Conservation (phyloP, 2,797 vertebrate species). For the Cyclura pinguis region DNA sequence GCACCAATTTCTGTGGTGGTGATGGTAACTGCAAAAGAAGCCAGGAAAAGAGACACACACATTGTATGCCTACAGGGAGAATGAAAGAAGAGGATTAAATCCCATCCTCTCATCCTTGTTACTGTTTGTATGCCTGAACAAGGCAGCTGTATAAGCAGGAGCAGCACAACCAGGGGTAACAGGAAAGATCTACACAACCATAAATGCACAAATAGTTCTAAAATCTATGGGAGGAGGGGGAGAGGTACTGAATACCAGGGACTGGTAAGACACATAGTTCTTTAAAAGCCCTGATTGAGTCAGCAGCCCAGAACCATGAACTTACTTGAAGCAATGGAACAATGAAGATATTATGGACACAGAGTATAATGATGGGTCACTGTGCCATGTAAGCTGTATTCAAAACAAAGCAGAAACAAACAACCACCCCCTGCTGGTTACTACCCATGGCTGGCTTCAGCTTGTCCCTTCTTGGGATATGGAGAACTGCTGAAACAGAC, state of each 20-base stretch:
- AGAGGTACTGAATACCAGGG: conserved; percentile 44
- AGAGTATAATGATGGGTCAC: conserved; percentile 42
- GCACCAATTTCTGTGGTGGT: too few species aligned
- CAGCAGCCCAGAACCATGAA: conserved; percentile 5
- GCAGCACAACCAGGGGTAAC: background rate
- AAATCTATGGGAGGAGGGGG: conserved; percentile 29
- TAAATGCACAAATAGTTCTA: background rate
- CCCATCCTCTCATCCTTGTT: background rate
- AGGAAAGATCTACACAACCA: background rate
- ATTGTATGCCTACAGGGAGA: too few species aligned
- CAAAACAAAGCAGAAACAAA: conserved; percentile 64
- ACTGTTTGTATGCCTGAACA: background rate
- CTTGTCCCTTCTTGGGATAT: conserved; percentile 60
- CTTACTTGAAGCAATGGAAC: conserved; percentile 35
- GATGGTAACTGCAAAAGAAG: background rate
- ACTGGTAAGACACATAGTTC: conserved; percentile 14
- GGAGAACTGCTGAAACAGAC: conserved; percentile 76
- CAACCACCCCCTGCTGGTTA: conserved; percentile 62
- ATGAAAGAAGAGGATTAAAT: background rate
- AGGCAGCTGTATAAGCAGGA: background rate
- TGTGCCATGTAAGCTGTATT: conserved; percentile 50
- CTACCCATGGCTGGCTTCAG: conserved; percentile 60
- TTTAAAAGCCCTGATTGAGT: conserved; percentile 33
- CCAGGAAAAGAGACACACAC: background rate
- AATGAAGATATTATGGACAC: conserved; percentile 36